Conservation (phyloP, 2,797 vertebrate species). For the Esox lucius region DNA sequence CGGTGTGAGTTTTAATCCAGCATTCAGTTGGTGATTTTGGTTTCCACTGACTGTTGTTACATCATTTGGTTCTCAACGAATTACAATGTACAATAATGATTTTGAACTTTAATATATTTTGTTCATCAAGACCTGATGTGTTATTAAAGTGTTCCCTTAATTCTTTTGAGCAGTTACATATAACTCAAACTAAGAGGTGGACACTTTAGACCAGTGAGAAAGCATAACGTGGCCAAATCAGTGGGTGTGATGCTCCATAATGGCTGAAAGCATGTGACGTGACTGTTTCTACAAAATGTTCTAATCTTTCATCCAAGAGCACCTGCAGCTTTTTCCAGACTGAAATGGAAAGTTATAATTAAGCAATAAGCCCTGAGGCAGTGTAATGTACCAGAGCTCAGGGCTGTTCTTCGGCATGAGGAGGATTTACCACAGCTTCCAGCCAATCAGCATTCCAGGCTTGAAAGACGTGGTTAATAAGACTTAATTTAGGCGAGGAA, state of each 20-base stretch:
- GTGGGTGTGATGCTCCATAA: slow-evolving; percentile 33
- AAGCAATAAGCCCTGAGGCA: background rate
- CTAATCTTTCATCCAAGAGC: slow-evolving; percentile 20
- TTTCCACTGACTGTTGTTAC: too few relatives aligned
- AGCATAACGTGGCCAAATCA: slow-evolving; percentile 43
- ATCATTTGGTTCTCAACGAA: too few relatives aligned
- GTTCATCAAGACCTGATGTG: too few relatives aligned
- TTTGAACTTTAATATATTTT: too few relatives aligned
- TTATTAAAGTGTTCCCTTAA: too few relatives aligned
- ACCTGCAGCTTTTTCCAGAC: slow-evolving; percentile 31
- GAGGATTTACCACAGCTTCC: background rate
- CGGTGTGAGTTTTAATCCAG: too few relatives aligned
- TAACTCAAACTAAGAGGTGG: slow-evolving; percentile 23
- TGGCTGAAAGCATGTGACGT: slow-evolving; percentile 30
- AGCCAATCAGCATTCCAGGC: background rate
- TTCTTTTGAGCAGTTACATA: too few relatives aligned
- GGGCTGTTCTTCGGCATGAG: background rate
- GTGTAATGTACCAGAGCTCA: background rate
- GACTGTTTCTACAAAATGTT: slow-evolving; percentile 28
- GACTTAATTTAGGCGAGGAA: background rate
- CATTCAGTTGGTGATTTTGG: too few relatives aligned
- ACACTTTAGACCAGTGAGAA: slow-evolving; percentile 51
- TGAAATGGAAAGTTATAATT: slow-evolving; percentile 8
- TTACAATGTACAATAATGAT: too few relatives aligned
- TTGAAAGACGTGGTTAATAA: background rate